phyloP scores from a whole-genome alignment of 2,797 vertebrate genomes.

The Gallinago solitaria region DNA sequence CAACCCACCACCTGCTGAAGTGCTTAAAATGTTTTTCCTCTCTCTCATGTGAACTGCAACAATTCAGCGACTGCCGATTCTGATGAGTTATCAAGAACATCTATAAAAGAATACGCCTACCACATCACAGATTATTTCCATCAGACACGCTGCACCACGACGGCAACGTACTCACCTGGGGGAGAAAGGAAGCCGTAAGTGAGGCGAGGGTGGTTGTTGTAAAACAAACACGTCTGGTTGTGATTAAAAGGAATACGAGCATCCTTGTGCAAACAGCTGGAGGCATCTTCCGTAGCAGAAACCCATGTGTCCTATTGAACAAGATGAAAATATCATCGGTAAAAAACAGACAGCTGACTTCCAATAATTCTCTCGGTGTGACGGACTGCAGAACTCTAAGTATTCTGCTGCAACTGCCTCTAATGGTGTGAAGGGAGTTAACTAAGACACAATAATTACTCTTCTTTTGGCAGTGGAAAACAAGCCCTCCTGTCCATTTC shows the following conservation, averaged over 20 bases:
- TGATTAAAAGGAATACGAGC: constrained; percentile 75
- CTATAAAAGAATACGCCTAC: not conserved
- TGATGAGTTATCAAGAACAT: not conserved
- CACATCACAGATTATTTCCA: not conserved
- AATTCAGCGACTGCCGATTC: not conserved
- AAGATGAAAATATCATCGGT: not conserved
- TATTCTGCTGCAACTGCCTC: not conserved
- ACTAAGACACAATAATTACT: not conserved
- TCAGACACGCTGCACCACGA: not conserved
- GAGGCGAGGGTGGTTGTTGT: constrained; percentile 64
- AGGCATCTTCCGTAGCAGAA: constrained; percentile 33
- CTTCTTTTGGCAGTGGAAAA: not conserved
- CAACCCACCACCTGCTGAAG: not conserved
- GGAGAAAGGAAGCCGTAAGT: constrained; percentile 84
- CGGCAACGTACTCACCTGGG: constrained; percentile 78
- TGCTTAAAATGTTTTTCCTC: not conserved
- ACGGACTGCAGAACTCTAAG: not conserved
- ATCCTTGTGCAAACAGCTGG: constrained; percentile 85
- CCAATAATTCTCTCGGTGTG: not conserved
- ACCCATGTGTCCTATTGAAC: constrained; percentile 66
- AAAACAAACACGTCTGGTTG: constrained; percentile 83
- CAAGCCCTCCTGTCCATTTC: not conserved
- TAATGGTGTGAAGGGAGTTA: not conserved
- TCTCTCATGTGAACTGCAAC: not conserved
- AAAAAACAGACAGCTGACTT: not conserved